Conservation (phyloP, 1,140 invertebrate species). For the Chrysoperla carnea region DNA sequence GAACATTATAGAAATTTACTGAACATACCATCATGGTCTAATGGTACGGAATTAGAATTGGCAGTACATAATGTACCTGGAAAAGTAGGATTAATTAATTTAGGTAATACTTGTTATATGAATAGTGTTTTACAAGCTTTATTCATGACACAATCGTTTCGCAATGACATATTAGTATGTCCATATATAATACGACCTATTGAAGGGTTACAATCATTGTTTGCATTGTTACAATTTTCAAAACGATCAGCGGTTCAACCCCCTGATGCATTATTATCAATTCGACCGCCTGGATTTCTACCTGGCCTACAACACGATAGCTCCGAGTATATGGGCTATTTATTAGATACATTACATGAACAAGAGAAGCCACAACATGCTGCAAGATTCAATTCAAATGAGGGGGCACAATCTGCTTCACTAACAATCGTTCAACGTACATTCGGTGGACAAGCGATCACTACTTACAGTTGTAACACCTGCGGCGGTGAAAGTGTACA, state of each 20-base stretch:
- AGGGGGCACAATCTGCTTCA: slow-evolving; percentile 15
- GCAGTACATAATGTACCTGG: slow-evolving; percentile 16
- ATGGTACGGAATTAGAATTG: slow-evolving; percentile 3
- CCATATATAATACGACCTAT: slow-evolving; percentile 30
- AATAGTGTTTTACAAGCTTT: slow-evolving; percentile 70
- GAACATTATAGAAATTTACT: slow-evolving; percentile 9
- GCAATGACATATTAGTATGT: slow-evolving; percentile 33
- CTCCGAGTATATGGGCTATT: slow-evolving; percentile 68
- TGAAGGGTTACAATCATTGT: slow-evolving; percentile 49
- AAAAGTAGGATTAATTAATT: slow-evolving; percentile 61
- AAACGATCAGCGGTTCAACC: slow-evolving; percentile 44
- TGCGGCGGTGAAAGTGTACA: slow-evolving; percentile 51
- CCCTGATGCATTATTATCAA: slow-evolving; percentile 40
- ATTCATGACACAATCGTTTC: slow-evolving; percentile 58
- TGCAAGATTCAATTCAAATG: not conserved
- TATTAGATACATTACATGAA: slow-evolving; percentile 52
- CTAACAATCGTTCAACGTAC: slow-evolving; percentile 41
- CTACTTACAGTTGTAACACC: slow-evolving; percentile 48
- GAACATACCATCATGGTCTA: slow-evolving; percentile 12
- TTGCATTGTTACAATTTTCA: slow-evolving; percentile 54
- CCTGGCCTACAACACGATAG: slow-evolving; percentile 68
- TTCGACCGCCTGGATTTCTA: slow-evolving; percentile 56
- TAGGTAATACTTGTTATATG: slow-evolving; percentile 80
- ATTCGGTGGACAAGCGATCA: slow-evolving; percentile 56
- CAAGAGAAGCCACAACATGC: slow-evolving; percentile 30